These are phyloP conservation scores for Rhagophthalmus giganteus DNA, from an alignment of 2,888 invertebrate species.

Conservation along the genomic window DNA sequence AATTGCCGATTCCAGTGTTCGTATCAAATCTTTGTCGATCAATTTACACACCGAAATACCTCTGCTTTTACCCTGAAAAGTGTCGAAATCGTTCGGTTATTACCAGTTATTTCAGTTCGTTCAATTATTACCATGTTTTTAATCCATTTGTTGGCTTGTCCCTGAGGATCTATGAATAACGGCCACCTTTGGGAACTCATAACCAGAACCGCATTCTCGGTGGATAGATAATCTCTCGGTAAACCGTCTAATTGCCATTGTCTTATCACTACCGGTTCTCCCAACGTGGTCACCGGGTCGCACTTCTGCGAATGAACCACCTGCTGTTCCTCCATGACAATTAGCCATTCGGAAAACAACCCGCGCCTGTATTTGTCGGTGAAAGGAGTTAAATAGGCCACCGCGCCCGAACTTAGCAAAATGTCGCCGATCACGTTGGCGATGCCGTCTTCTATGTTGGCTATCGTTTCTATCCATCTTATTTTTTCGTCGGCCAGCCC, in stretches of 20 bases:
- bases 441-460: slow-evolving; percentile 59
- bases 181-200: slow-evolving; percentile 85
- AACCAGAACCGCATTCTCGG: slow-evolving; percentile 86
- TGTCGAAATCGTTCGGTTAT: too few species aligned
- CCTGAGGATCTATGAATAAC: slow-evolving; percentile 89
- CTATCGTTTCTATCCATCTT: slow-evolving; percentile 72
- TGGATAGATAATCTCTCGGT: slow-evolving; percentile 81
- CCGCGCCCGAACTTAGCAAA: slow-evolving; percentile 69
- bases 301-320: slow-evolving; percentile 72
- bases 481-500: slow-evolving; percentile 62
- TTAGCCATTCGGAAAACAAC: slow-evolving; percentile 63
- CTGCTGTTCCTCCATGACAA: slow-evolving; percentile 55
- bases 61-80: slow-evolving; percentile 67
- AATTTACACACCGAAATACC: slow-evolving; percentile 72
- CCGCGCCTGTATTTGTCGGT: slow-evolving; percentile 65
- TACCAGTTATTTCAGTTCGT: too few species aligned
- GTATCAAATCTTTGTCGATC: slow-evolving; percentile 70
- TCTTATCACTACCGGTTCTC: slow-evolving; percentile 75
- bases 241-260: slow-evolving; percentile 85
- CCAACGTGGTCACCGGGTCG: slow-evolving; percentile 69
- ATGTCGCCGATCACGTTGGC: slow-evolving; percentile 72
- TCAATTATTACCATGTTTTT: slow-evolving; percentile 76
- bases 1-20: slow-evolving; percentile 70
- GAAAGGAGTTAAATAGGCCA: slow-evolving; percentile 82
- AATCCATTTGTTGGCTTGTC: slow-evolving; percentile 91